phyloP scores from a whole-genome alignment of 2,797 vertebrate genomes.

The Eurystomus glaucurus region DNA sequence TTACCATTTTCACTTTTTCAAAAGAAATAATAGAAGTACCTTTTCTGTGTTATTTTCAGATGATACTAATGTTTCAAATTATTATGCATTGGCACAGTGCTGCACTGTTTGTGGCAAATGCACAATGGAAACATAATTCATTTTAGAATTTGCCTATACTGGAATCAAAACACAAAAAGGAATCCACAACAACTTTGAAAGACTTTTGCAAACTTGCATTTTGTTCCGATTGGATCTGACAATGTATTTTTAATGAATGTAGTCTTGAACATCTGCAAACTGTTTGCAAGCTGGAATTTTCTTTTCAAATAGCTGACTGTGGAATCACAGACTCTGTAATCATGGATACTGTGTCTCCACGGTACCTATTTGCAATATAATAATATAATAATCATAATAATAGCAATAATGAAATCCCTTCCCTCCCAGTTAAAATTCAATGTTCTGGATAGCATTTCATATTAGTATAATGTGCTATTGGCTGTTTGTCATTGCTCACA shows the following conservation, averaged over 20 bases:
- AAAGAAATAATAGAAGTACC: neutral
- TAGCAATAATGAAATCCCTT: conserved; percentile 50
- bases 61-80: conserved; percentile 2
- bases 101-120: conserved; percentile 3
- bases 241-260: conserved; percentile 56
- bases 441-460: conserved; percentile 14
- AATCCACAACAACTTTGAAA: conserved; percentile 28
- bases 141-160: conserved; percentile 10
- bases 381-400: conserved; percentile 65
- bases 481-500: conserved; percentile 26
- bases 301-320: conserved; percentile 51
- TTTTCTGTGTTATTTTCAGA: neutral
- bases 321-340: conserved; percentile 51
- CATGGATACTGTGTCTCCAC: conserved; percentile 40
- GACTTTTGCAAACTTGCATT: conserved; percentile 60
- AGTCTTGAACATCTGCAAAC: conserved; percentile 64
- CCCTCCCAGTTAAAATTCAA: conserved; percentile 33
- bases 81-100: neutral
- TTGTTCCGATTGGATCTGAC: conserved; percentile 38
- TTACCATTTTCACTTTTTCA: neutral
- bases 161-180: conserved; percentile 24
- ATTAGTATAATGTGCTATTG: neutral
- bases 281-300: conserved; percentile 66
- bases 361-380: conserved; percentile 56
- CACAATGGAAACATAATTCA: neutral